phyloP scores from a whole-genome alignment of 1,140 invertebrate genomes.

The Achroia grisella region DNA sequence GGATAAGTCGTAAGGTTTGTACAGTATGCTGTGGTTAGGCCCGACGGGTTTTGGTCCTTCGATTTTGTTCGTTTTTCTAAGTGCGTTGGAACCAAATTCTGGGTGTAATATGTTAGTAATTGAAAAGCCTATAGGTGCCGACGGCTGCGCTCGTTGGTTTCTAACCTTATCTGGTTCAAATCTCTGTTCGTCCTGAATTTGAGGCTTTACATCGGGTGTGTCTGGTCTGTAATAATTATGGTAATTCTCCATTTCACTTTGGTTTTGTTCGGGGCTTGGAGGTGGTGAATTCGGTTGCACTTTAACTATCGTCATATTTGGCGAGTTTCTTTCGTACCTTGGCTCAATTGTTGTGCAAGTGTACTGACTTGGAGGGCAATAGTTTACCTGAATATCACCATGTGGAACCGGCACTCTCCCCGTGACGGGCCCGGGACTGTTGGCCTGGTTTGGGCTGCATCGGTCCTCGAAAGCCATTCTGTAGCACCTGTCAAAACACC shows the following conservation, averaged over 20 bases:
- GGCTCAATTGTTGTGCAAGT: slow-evolving; percentile 59
- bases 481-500: slow-evolving; percentile 7
- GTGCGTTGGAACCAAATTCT: slow-evolving; percentile 62
- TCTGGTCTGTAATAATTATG: slow-evolving; percentile 56
- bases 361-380: slow-evolving; percentile 45
- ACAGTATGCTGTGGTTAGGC: slow-evolving; percentile 58
- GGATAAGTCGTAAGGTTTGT: slow-evolving; percentile 66
- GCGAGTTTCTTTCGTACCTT: slow-evolving; percentile 35
- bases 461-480: slow-evolving; percentile 76
- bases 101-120: slow-evolving; percentile 66
- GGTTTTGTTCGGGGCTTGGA: slow-evolving; percentile 40
- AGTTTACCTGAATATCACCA: slow-evolving; percentile 24
- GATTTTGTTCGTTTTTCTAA: slow-evolving; percentile 59
- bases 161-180: slow-evolving; percentile 36
- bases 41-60: slow-evolving; percentile 61
- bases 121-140: slow-evolving; percentile 51
- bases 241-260: slow-evolving; percentile 32
- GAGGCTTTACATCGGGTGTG: slow-evolving; percentile 54
- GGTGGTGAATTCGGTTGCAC: slow-evolving; percentile 54
- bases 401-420: slow-evolving; percentile 55
- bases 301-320: slow-evolving; percentile 49
- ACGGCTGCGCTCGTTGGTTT: slow-evolving; percentile 27
- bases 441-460: slow-evolving; percentile 76
- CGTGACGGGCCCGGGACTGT: slow-evolving; percentile 63
- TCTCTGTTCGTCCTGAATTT: slow-evolving; percentile 27